Evolutionary conservation across 2,113 vertebrate species (phyloP).

Genomic region (Misgurnus anguillicaudatus): DNA sequence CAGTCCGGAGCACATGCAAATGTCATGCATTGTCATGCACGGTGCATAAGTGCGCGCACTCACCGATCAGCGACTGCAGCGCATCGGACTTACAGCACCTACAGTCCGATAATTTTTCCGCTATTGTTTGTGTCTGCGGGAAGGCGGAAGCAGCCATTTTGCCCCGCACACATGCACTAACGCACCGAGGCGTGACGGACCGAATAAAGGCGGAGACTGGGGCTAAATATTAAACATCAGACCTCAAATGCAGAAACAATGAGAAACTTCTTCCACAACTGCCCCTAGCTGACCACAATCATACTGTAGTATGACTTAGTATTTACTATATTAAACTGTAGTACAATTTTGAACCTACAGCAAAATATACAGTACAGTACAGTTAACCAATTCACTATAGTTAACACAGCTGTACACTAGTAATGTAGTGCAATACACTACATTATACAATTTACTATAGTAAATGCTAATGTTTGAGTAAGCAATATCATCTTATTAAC

Average conservation of each 20-base stretch:
- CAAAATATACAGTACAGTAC: too few relatives aligned
- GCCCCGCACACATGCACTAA: constrained; percentile 75
- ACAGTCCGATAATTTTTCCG: constrained; percentile 68
- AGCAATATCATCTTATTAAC: background rate
- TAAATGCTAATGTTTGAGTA: background rate
- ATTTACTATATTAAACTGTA: too few relatives aligned
- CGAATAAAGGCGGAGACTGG: constrained; percentile 71
- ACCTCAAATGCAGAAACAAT: constrained; percentile 57
- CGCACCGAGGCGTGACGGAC: constrained; percentile 75
- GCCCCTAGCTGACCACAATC: background rate
- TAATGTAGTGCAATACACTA: too few relatives aligned
- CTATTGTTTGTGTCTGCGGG: constrained; percentile 89
- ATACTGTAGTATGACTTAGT: too few relatives aligned
- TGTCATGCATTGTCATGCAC: constrained; percentile 25
- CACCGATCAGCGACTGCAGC: constrained; percentile 70
- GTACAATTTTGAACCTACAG: too few relatives aligned
- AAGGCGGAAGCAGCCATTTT: constrained; percentile 93
- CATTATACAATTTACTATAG: too few relatives aligned
- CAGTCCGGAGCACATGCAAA: background rate
- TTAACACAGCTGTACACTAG: too few relatives aligned
- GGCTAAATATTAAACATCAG: constrained; percentile 66
- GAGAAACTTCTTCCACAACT: background rate
- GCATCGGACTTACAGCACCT: constrained; percentile 69
- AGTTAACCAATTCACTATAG: too few relatives aligned
- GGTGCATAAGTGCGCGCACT: constrained; percentile 55